Percentiles rank a stretch among this genome's conserved stretches.
phyloP scores from a whole-genome alignment of 2,113 vertebrate species.

The Sphyrna mokarran region DNA sequence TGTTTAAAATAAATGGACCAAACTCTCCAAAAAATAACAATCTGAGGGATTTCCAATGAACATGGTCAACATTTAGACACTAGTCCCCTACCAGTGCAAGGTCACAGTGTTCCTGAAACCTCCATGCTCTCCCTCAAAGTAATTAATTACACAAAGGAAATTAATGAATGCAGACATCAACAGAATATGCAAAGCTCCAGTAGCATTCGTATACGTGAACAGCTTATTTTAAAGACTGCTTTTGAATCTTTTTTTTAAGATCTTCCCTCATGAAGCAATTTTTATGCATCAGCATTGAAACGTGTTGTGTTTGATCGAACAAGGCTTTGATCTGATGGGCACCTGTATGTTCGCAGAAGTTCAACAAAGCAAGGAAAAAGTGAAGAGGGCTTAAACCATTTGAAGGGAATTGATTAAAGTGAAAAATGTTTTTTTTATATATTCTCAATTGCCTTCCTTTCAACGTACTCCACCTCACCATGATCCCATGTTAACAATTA shows the following conservation, averaged over 20 bases:
- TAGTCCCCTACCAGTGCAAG: background rate
- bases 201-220: background rate
- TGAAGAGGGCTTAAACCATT: constrained; percentile 15
- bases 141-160: constrained; percentile 25
- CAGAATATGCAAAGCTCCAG: constrained; percentile 16
- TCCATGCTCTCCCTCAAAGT: background rate
- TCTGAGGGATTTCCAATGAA: background rate
- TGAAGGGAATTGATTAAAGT: constrained; percentile 32
- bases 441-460: constrained; percentile 21
- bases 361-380: constrained; percentile 26
- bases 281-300: background rate
- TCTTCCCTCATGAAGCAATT: constrained; percentile 16
- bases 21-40: background rate
- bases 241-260: constrained; percentile 20
- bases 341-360: constrained; percentile 15
- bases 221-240: background rate
- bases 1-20: background rate
- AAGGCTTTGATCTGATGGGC: constrained; percentile 28
- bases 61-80: background rate
- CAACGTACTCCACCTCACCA: constrained; percentile 5
- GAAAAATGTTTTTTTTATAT: constrained; percentile 17
- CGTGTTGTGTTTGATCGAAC: constrained; percentile 22
- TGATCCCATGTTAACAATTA: constrained; percentile 10
- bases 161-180: background rate
- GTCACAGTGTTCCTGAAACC: background rate